phyloP scores from a whole-genome alignment of 2,113 vertebrate species.

The Poeciliopsis occidentalis region DNA sequence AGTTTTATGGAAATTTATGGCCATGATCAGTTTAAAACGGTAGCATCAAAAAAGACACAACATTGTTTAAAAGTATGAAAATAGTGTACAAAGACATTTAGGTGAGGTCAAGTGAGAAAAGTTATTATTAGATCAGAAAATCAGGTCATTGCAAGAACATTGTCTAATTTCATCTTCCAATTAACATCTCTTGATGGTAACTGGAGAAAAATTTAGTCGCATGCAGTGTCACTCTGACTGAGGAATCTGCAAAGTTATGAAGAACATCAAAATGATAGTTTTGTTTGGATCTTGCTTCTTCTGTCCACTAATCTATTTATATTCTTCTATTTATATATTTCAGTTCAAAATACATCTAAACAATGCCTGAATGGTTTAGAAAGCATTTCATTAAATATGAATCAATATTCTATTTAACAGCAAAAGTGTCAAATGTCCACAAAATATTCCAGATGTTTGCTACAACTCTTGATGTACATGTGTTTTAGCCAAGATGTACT shows the following conservation, averaged over 20 bases:
- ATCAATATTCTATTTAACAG: no score
- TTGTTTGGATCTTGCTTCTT: neutral
- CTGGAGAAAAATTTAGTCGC: neutral
- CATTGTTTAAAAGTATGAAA: neutral
- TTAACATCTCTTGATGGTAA: neutral
- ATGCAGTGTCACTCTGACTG: neutral
- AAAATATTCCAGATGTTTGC: no score
- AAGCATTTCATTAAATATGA: no score
- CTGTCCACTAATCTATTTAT: neutral
- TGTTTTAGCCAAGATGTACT: no score
- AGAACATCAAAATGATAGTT: neutral
- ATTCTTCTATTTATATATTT: no score
- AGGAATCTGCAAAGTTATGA: neutral
- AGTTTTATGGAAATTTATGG: neutral
- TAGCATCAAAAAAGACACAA: neutral
- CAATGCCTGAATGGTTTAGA: no score
- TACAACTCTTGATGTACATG: no score
- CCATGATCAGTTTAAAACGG: neutral
- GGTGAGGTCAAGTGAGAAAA: neutral
- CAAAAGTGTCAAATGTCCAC: no score
- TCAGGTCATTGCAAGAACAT: constrained; percentile 55
- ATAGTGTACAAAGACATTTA: neutral
- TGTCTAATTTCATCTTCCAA: constrained; percentile 32
- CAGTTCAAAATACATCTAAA: no score
- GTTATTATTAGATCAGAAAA: constrained; percentile 71